These are phyloP conservation scores for Dryobates pubescens DNA, from an alignment of 2,797 vertebrate species.

Conservation along the genomic window DNA sequence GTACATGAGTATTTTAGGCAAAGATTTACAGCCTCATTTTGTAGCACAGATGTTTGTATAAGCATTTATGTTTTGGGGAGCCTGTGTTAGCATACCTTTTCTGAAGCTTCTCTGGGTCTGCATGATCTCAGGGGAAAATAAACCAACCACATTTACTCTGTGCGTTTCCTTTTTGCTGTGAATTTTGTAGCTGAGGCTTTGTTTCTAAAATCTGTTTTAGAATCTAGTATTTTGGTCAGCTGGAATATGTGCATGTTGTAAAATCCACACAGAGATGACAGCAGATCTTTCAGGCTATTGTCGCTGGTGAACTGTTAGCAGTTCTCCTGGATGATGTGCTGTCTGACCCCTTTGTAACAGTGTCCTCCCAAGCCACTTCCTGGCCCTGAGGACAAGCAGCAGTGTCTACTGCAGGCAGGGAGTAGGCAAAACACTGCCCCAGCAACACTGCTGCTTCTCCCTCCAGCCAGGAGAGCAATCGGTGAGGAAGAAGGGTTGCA, in stretches of 20 bases:
- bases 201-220: background rate
- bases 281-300: background rate
- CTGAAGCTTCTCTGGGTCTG: background rate
- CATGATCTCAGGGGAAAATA: background rate
- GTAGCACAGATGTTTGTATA: background rate
- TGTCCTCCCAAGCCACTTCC: background rate
- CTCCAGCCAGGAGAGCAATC: background rate
- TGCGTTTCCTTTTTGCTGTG: rapidly evolving
- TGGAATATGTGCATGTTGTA: background rate
- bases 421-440: rapidly evolving
- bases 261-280: background rate
- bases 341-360: background rate
- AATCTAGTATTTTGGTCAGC: background rate
- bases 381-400: background rate
- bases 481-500: no score
- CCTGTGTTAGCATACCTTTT: background rate
- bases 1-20: background rate
- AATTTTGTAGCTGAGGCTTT: background rate
- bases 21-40: background rate
- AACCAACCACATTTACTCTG: background rate
- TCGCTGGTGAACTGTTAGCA: background rate
- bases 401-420: rapidly evolving
- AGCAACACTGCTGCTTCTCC: rapidly evolving
- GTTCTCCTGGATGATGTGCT: rapidly evolving
- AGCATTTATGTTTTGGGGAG: background rate